Percentiles rank a stretch among this genome's conserved stretches.
phyloP scores from a whole-genome alignment of 2,113 vertebrate genomes.

The Felis chaus region DNA sequence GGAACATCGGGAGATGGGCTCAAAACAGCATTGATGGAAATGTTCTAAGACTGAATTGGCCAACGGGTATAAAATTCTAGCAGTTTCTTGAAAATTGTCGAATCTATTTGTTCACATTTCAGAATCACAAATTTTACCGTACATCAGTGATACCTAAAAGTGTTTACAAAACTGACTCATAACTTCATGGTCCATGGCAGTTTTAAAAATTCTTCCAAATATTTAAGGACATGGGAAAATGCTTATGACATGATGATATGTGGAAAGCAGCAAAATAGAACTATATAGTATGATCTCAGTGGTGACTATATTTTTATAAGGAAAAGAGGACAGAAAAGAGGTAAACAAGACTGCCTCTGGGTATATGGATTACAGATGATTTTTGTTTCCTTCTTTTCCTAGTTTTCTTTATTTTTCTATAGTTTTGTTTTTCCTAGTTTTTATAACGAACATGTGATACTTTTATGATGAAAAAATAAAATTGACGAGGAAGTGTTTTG shows the following conservation, averaged over 20 bases:
- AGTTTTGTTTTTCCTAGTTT: background rate
- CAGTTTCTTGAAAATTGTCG: background rate
- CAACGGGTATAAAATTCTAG: background rate
- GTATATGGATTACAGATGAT: background rate
- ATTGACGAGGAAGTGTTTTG: background rate
- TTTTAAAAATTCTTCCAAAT: conserved; percentile 1
- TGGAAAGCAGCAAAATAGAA: background rate
- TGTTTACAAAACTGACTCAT: background rate
- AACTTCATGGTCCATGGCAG: background rate
- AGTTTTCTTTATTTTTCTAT: background rate
- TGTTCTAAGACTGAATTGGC: background rate
- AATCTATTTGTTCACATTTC: background rate
- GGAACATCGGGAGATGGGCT: background rate
- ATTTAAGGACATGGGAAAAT: background rate
- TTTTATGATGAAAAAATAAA: background rate
- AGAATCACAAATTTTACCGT: background rate
- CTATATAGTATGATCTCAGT: background rate
- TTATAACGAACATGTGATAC: background rate
- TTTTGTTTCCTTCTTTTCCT: background rate
- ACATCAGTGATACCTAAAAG: background rate
- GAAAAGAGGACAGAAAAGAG: background rate
- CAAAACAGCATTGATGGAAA: background rate
- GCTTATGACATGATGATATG: background rate
- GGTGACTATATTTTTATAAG: background rate
- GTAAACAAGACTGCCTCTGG: background rate